These are phyloP conservation scores for Atrina japonica DNA, from an alignment of 2,888 invertebrate species.

Conservation along the genomic window DNA sequence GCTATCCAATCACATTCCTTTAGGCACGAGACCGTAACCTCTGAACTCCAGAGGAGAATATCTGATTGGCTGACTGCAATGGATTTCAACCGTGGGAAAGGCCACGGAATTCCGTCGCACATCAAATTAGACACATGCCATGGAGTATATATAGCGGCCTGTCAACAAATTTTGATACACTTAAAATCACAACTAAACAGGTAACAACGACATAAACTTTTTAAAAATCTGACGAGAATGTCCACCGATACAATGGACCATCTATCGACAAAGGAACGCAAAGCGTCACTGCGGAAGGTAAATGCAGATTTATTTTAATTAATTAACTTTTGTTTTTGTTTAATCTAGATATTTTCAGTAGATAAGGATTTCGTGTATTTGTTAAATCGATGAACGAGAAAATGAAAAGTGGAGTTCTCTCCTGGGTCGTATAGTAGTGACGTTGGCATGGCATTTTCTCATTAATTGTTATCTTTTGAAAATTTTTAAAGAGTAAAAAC, in stretches of 20 bases:
- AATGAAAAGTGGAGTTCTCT: no score
- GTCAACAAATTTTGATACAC: conserved; percentile 26
- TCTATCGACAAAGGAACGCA: conserved; percentile 36
- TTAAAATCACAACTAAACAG: conserved; percentile 1
- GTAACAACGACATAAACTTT: conserved; percentile 6
- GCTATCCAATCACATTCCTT: conserved; percentile 54
- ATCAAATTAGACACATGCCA: conserved; percentile 64
- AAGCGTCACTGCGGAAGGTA: conserved; percentile 45
- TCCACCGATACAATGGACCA: conserved; percentile 32
- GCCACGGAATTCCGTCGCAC: conserved; percentile 68
- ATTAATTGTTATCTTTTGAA: no score
- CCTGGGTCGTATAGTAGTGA: no score
- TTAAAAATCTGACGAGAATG: conserved; percentile 26
- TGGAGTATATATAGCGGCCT: conserved; percentile 54
- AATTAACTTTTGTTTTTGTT: neutral
- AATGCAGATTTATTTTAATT: neutral
- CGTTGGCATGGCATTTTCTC: no score
- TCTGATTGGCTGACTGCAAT: conserved; percentile 67
- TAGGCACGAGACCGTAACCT: conserved; percentile 61
- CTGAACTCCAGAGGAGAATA: conserved; percentile 32
- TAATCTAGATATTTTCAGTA: neutral
- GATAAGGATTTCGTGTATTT: neutral
- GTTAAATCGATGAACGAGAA: no score
- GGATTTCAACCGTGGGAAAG: conserved; percentile 75
- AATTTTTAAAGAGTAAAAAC: no score